Evolutionary conservation across 2,113 vertebrate genomes (phyloP), one percentile per base, ranked within the genome.

Genomic region (Thamnophis sirtalis): DNA sequence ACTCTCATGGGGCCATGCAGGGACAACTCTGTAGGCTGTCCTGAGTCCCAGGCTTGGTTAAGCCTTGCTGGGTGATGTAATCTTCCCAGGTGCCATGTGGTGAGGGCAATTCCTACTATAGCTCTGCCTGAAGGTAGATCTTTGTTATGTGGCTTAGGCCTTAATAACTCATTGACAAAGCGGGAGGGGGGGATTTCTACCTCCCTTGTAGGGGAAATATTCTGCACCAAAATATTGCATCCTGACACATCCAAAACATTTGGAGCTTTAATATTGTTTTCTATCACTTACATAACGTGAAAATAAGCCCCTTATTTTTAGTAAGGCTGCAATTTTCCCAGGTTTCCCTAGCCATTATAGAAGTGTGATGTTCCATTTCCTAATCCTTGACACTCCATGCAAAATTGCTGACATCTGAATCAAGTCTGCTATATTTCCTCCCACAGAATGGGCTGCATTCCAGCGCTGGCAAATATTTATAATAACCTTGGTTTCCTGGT

Each of bases 311-410:
- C 21, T 21, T 53, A 50, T 73, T 9, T n/a, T 24, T 33, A 68
- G 56, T 33, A 68, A 68, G 38, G 7, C 38, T 87, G 48, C 86
- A 33, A 4, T 7, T 55, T 28, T 26, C 38, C 38, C 28, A 22
- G 21, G 48, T 26, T n/a, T 87, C 86, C 33, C 53, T 55, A 28
- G 91, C 92, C 94, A 92, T 96, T 94, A 93, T 91, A 91, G 89
- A 24, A 55, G 19, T 80, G 90, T 95, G 95, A 96, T 95, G 95
- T 55, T 89, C 95, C 90, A 63, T 91, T 96, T 95, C 93, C 95
- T 90, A 8, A 89, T 96, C 92, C 92, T 95, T 51, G 28, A 56
- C 19, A 85, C 4, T 60, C n/a, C 95, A 94, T 96, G 60, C 53
- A 54, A 92, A 93, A 94, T 91, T 95, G 86, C 90, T 96, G 94